phyloP scores from a whole-genome alignment of 2,888 invertebrate genomes.

The Baronia brevicornis region DNA sequence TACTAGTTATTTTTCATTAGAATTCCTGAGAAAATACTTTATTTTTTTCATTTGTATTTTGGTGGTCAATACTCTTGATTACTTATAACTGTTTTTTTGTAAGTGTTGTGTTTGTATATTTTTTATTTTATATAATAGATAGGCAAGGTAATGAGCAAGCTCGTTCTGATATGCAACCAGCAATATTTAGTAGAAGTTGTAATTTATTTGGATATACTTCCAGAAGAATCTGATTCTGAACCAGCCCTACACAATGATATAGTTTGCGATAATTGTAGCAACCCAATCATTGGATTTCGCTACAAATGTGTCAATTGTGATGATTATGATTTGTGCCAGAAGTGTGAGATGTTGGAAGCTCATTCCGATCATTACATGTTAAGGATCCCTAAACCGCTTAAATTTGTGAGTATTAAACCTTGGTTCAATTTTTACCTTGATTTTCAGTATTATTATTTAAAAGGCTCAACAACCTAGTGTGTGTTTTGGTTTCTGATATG shows the following conservation, averaged over 20 bases:
- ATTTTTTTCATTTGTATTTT: too few species aligned
- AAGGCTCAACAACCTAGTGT: not conserved
- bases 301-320: constrained; percentile 89
- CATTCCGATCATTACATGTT: constrained; percentile 87
- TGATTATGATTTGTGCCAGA: constrained; percentile 87
- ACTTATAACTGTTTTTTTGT: too few species aligned
- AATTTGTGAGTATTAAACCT: constrained; percentile 49
- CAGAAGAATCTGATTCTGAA: constrained; percentile 24
- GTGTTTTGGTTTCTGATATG: not conserved
- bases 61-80: too few species aligned
- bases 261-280: constrained; percentile 83
- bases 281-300: constrained; percentile 80
- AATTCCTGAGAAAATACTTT: too few species aligned
- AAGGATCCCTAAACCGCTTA: constrained; percentile 74
- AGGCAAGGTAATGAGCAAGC: not conserved
- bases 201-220: constrained; percentile 17
- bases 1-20: too few species aligned
- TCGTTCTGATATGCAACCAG: not conserved
- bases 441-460: not conserved
- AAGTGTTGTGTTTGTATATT: too few species aligned
- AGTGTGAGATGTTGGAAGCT: constrained; percentile 80
- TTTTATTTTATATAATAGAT: constrained; percentile 1
- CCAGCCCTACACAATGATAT: constrained; percentile 70
- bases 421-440: not conserved
- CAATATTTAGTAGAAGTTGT: constrained; percentile 4